phyloP scores from a whole-genome alignment of 2,888 invertebrate species.

The Terebella lapidaria region DNA sequence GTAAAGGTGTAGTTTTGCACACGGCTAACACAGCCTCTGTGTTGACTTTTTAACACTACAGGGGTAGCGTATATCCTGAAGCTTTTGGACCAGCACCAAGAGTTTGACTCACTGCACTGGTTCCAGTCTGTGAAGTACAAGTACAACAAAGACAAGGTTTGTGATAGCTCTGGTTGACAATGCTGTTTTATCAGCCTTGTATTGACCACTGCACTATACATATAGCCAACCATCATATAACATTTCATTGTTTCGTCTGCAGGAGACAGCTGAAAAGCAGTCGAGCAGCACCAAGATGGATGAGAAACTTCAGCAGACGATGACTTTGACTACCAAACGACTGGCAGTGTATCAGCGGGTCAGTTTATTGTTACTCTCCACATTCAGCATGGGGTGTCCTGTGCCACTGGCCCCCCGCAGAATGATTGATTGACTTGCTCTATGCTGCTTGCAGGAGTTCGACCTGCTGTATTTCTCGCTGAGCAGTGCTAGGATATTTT shows the following conservation, averaged over 20 bases:
- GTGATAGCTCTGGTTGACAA: constrained; percentile 1
- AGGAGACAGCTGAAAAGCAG: constrained; percentile 50
- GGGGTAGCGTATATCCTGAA: constrained; percentile 84
- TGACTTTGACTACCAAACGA: constrained; percentile 81
- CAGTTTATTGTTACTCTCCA: too few relatives aligned
- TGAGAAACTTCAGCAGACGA: constrained; percentile 85
- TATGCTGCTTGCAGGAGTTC: constrained; percentile 69
- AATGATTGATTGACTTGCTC: too few relatives aligned
- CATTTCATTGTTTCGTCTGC: neutral
- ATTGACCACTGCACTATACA: neutral
- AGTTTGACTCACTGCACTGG: constrained; percentile 92
- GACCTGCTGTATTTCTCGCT: constrained; percentile 84
- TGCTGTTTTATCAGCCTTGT: neutral
- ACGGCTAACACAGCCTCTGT: neutral
- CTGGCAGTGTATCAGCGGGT: constrained; percentile 68
- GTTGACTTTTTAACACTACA: constrained; percentile 31
- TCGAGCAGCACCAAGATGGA: constrained; percentile 55
- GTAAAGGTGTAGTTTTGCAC: neutral
- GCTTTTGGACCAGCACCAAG: constrained; percentile 76
- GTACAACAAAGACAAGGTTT: constrained; percentile 62
- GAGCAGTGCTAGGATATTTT: constrained; percentile 92
- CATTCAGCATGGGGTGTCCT: too few relatives aligned
- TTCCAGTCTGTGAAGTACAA: constrained; percentile 79
- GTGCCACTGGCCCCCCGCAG: too few relatives aligned
- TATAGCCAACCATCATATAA: too few relatives aligned